Evolutionary conservation across 1,140 invertebrate genomes (phyloP), one percentile per base, ranked within the genome.

Genomic region (Ceratosolen solmsi): DNA sequence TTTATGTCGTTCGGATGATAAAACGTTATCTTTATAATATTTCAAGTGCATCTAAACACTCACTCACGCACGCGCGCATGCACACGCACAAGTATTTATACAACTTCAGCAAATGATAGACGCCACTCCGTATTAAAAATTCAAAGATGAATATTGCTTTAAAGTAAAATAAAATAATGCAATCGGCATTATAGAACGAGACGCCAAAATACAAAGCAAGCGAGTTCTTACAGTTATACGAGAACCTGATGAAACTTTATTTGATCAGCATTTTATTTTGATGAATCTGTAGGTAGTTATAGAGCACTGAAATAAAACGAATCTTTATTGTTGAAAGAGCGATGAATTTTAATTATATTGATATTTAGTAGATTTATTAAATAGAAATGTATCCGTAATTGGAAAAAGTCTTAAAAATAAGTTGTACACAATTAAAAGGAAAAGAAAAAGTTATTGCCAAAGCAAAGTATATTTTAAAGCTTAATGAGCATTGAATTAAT

Each of bases 221-320:
- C 60, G 30, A 63, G 60, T 63, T 33, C n/a, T 63, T 63, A 13
- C 60, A 5, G 60, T 63, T 63, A 63, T 63, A 63, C 17, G 60
- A 63, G 60, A 63, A 20, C 11, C 33, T 63, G 15, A 63, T 63
- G 27, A 63, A 63, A 33, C 30, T 63, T 2, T 30, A 60, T 25
- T 27, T 60, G 30, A 63, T 63, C 60, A 63, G 60, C 60, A 63
- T 63, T 63, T 63, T 63, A 63, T 63, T 63, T 63, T 63, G 60
- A 63, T 63, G 60, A 63, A 63, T 63, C 30, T 63, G 27, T 63
- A 63, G 60, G 30, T 33, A 63, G 25, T 20, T 17, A 13, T 20
- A 63, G 30, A 63, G 30, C 30, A 33, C 33, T 63, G 1, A 63
- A 27, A 27, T 30, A 13, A 63, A 63, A 63, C n/a, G 1, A 63